Conservation (phyloP, 2,888 invertebrate species). For the Hydropsyche betteni region DNA sequence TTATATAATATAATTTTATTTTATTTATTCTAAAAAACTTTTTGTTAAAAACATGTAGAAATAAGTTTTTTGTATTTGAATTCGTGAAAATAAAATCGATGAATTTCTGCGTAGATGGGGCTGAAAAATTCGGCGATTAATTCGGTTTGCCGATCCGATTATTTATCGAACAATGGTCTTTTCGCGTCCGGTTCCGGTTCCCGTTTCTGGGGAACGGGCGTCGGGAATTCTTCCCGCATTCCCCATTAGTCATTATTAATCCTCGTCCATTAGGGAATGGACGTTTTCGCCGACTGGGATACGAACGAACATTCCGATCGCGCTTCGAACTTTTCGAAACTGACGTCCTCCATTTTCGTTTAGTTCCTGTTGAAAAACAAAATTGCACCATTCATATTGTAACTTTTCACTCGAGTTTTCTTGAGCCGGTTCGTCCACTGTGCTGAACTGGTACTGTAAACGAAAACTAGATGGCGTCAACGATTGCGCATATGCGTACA, state of each 20-base stretch:
- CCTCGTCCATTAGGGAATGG: constrained; percentile 31
- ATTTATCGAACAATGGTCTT: constrained; percentile 22
- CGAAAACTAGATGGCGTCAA: too few relatives aligned
- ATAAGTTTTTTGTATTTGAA: not conserved
- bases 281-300: constrained; percentile 1
- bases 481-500: too few relatives aligned
- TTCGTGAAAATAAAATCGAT: not conserved
- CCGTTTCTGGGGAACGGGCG: not conserved
- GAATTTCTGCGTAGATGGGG: too few relatives aligned
- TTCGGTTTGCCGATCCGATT: constrained; percentile 7
- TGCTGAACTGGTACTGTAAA: too few relatives aligned
- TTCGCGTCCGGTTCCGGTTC: not conserved
- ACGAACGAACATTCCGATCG: constrained; percentile 26
- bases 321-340: constrained; percentile 22
- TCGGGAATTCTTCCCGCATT: constrained; percentile 23
- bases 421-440: too few relatives aligned
- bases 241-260: constrained; percentile 33
- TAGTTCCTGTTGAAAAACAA: constrained; percentile 4
- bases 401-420: too few relatives aligned
- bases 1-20: too few relatives aligned
- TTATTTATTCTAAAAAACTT: too few relatives aligned
- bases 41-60: too few relatives aligned
- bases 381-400: not conserved
- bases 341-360: not conserved
- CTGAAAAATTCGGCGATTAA: not conserved